Evolutionary conservation across 2,797 vertebrate species (phyloP).

Genomic region (Alfaro cultratus): DNA sequence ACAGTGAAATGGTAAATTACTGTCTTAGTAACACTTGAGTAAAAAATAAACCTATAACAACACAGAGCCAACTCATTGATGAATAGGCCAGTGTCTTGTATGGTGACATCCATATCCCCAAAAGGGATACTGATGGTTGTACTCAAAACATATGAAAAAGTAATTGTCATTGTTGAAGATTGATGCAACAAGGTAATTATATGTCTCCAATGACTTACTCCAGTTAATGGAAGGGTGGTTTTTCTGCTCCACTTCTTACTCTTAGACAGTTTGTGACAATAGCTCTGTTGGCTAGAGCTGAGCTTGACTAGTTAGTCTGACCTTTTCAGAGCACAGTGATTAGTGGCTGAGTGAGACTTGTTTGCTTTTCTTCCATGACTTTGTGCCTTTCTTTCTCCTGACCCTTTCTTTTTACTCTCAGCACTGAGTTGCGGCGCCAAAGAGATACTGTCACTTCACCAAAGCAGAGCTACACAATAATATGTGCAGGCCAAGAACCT

Average conservation of each 20-base stretch:
- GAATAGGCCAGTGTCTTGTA: neutral
- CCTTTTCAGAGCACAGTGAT: conserved; percentile 73
- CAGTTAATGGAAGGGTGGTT: conserved; percentile 66
- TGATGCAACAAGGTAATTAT: conserved; percentile 59
- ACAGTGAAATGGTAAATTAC: neutral
- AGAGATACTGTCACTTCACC: conserved; percentile 37
- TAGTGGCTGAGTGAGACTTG: conserved; percentile 70
- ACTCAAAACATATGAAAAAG: conserved; percentile 23
- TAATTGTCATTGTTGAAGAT: conserved; percentile 39
- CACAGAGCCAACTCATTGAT: neutral
- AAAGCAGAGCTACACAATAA: conserved; percentile 27
- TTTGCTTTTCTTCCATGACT: conserved; percentile 57
- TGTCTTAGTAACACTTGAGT: neutral
- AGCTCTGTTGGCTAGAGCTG: conserved; percentile 62
- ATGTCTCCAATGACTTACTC: conserved; percentile 69
- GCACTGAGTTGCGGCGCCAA: conserved; percentile 31
- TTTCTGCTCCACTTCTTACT: conserved; percentile 62
- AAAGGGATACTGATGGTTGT: neutral
- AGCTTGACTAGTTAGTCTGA: conserved; percentile 70
- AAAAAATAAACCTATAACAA: neutral
- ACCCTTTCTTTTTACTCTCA: conserved; percentile 35
- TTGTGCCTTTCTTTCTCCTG: conserved; percentile 44
- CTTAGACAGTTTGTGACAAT: conserved; percentile 62
- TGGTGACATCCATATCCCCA: neutral
- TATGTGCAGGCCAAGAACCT: conserved; percentile 9